phyloP scores from a whole-genome alignment of 2,888 invertebrate species.

The Drosophila kanekoi region DNA sequence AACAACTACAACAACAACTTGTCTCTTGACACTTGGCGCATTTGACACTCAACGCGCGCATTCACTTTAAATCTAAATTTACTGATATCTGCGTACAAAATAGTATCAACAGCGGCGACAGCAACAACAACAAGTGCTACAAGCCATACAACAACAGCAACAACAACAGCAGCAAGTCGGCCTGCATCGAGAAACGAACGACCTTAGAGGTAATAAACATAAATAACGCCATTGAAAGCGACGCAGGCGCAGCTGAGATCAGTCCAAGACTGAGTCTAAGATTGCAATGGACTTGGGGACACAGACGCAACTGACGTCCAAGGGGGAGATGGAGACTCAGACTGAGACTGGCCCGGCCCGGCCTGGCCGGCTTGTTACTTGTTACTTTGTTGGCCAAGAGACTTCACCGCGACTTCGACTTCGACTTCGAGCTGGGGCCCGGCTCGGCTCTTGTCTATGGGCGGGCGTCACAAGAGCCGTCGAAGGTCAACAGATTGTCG shows the following conservation, averaged over 20 bases:
- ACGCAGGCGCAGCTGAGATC: constrained; percentile 72
- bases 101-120: constrained; percentile 80
- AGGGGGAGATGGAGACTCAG: constrained; percentile 3
- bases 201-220: constrained; percentile 82
- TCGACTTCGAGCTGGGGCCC: constrained; percentile 27
- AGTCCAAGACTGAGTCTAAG: constrained; percentile 62
- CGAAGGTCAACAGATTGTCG: constrained; percentile 82
- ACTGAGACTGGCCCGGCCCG: constrained; percentile 11
- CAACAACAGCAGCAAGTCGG: constrained; percentile 49
- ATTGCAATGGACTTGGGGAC: constrained; percentile 48
- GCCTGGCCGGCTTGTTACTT: constrained; percentile 46
- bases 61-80: constrained; percentile 82
- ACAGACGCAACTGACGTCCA: constrained; percentile 25
- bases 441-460: constrained; percentile 60
- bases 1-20: constrained; percentile 51
- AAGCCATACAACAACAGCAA: constrained; percentile 33
- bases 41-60: constrained; percentile 82
- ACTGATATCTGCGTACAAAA: constrained; percentile 82
- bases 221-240: constrained; percentile 82
- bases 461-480: constrained; percentile 72
- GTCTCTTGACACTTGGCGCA: constrained; percentile 81
- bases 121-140: constrained; percentile 59
- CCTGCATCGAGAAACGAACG: constrained; percentile 75
- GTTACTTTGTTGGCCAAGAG: constrained; percentile 60
- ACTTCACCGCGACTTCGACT: constrained; percentile 30